A percentile compares a stretch with the other conserved stretches of the same genome.
Conservation (phyloP, 2,797 vertebrate species). For the Pseudotriccus pelzelni region DNA sequence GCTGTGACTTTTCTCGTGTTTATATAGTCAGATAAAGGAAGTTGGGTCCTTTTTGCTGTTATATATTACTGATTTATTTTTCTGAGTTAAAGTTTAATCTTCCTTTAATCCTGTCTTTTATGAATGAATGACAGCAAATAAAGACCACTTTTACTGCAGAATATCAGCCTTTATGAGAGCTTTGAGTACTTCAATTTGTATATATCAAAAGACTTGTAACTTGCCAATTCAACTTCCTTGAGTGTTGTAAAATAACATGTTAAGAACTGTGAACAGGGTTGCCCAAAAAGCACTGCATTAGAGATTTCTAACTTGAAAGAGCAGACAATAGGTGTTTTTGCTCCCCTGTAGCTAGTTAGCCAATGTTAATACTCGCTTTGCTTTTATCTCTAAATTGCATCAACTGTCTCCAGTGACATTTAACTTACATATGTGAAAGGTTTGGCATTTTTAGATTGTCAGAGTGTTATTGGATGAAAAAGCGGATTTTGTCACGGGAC, state of each 20-base stretch:
- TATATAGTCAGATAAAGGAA: not conserved
- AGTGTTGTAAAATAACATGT: not conserved
- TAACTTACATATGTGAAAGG: conserved; percentile 74
- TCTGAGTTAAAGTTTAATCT: not conserved
- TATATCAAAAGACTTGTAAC: not conserved
- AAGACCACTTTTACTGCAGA: not conserved
- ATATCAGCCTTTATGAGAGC: not conserved
- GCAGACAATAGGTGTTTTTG: not conserved
- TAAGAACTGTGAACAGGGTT: not conserved
- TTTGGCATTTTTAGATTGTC: conserved; percentile 76
- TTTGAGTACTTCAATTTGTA: not conserved
- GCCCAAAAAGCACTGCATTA: not conserved
- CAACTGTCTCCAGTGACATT: conserved; percentile 75
- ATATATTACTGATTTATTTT: not conserved
- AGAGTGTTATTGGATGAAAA: conserved; percentile 71
- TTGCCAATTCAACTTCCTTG: not conserved
- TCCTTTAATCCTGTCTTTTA: not conserved
- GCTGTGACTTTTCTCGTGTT: not conserved
- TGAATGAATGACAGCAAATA: not conserved
- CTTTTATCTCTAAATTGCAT: conserved; percentile 72
- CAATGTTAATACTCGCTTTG: conserved; percentile 68
- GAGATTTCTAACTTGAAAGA: not conserved
- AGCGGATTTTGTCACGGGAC: conserved; percentile 70
- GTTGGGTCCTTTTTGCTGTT: not conserved
- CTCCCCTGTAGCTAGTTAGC: conserved; percentile 60